Evolutionary conservation across 2,113 vertebrate species (phyloP).

Genomic region (Crotalus helleri): DNA sequence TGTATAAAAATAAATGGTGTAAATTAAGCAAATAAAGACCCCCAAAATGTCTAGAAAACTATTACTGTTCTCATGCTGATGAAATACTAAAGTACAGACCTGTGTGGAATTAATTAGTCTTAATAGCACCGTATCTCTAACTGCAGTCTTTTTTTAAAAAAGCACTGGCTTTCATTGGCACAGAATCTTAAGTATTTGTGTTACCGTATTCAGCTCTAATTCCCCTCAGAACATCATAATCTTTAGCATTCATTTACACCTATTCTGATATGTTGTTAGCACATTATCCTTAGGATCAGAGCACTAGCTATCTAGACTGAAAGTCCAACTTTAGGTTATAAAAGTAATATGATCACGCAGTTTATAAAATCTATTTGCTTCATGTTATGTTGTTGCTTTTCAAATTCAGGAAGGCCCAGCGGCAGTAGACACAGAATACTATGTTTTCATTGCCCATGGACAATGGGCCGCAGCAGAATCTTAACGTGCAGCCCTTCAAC

Average conservation of each 20-base stretch:
- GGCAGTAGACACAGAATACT: background rate
- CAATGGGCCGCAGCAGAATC: background rate
- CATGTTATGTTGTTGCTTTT: background rate
- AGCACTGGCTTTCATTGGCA: background rate
- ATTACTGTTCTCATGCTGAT: background rate
- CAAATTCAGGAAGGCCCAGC: background rate
- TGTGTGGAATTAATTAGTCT: background rate
- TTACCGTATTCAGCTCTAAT: background rate
- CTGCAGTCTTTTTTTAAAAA: background rate
- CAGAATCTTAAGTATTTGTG: background rate
- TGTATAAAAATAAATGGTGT: background rate
- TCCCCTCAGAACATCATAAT: background rate
- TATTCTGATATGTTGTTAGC: background rate
- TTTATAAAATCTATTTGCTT: background rate
- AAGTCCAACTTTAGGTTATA: background rate
- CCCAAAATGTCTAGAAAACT: background rate
- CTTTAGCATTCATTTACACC: background rate
- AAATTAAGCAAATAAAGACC: background rate
- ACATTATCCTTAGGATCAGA: background rate
- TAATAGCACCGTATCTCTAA: background rate
- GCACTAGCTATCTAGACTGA: background rate
- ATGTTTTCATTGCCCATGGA: slow-evolving; percentile 1
- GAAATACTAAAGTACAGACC: background rate
- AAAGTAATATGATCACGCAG: rapidly evolving
- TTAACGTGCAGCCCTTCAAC: slow-evolving; percentile 16